Percentiles rank a stretch among this genome's conserved stretches.
Conservation (phyloP, 1,140 invertebrate species). For the Samia ricini region DNA sequence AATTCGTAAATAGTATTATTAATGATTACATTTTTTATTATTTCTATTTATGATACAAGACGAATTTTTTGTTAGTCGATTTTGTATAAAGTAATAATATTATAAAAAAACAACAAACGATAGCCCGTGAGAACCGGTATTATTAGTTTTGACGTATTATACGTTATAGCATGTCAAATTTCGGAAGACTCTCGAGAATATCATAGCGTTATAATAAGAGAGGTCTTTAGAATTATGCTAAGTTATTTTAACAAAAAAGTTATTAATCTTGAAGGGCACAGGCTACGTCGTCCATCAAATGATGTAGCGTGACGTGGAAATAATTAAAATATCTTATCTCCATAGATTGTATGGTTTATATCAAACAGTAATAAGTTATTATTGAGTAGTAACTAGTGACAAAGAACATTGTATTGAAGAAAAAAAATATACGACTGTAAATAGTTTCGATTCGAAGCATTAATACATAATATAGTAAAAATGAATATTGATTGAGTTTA, state of each 20-base stretch:
- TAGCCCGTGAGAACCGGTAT: conserved; percentile 7
- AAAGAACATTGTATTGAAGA: background rate
- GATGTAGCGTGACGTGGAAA: conserved; percentile 25
- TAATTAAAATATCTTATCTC: conserved; percentile 30
- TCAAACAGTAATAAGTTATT: background rate
- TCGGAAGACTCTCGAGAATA: background rate
- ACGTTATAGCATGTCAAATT: background rate
- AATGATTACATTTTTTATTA: background rate
- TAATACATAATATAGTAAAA: too few species aligned
- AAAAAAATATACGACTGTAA: background rate
- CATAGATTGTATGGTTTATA: background rate
- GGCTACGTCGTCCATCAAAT: conserved; percentile 19
- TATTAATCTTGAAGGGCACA: conserved; percentile 28
- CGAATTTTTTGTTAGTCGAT: background rate
- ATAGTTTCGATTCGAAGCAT: too few species aligned
- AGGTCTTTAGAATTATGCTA: background rate
- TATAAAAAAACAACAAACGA: background rate
- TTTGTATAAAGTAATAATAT: background rate
- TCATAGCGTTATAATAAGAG: background rate
- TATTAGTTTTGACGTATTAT: background rate
- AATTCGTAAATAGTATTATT: background rate
- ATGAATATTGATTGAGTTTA: too few species aligned
- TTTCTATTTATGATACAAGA: background rate
- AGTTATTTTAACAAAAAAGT: conserved; percentile 6
- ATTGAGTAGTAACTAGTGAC: background rate